Percentiles rank a stretch among this genome's conserved stretches.
These are phyloP conservation scores for Lepus oiostolus DNA, from an alignment of 2,797 vertebrate species.

Conservation along the genomic window DNA sequence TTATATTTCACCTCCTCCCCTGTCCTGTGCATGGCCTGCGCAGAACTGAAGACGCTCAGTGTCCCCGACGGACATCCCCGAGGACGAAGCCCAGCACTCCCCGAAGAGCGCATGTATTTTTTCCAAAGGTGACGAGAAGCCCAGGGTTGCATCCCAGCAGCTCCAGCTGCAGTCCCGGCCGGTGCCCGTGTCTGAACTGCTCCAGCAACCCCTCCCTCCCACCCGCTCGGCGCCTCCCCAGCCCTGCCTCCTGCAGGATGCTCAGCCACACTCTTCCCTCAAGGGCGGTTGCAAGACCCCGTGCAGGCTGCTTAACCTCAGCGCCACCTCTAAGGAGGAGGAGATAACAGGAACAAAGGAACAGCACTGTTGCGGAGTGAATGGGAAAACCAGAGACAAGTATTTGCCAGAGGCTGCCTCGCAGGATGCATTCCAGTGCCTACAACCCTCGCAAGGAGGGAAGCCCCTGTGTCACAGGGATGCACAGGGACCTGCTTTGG, in stretches of 20 bases:
- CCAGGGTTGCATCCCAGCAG: not conserved
- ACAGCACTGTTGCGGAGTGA: not conserved
- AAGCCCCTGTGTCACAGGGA: not conserved
- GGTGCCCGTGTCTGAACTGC: accelerated
- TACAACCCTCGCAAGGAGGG: not conserved
- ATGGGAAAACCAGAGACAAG: too few relatives aligned
- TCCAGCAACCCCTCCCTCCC: not conserved
- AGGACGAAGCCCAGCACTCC: not conserved
- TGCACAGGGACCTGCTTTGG: not conserved
- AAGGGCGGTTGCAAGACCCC: too few relatives aligned
- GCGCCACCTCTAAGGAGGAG: not conserved
- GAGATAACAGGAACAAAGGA: not conserved
- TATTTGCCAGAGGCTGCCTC: not conserved
- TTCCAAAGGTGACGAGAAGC: not conserved
- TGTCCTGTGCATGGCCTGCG: accelerated
- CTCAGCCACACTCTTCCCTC: not conserved
- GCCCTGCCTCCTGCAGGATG: not conserved
- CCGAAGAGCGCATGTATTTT: not conserved
- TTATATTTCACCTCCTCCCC: not conserved
- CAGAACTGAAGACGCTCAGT: not conserved
- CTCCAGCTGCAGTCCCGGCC: accelerated
- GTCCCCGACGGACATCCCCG: not conserved
- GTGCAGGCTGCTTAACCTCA: not conserved
- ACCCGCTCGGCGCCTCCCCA: not conserved
- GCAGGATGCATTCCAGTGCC: too few relatives aligned